A percentile compares a stretch with the other conserved stretches of the same genome.
phyloP scores from a whole-genome alignment of 2,797 vertebrate genomes.

The Ptychadena robeensis region DNA sequence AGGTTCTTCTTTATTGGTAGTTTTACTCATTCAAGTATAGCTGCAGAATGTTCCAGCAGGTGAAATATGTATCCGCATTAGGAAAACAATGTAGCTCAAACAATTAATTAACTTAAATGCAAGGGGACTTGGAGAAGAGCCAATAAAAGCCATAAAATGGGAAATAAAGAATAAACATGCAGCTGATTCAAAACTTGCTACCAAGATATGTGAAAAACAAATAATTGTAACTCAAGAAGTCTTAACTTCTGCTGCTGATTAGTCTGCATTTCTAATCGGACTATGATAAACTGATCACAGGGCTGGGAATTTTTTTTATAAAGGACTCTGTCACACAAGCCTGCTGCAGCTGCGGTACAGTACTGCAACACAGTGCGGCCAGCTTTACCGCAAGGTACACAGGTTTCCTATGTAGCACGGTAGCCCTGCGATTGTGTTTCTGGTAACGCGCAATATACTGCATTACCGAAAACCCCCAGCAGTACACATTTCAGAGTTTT shows the following conservation, averaged over 20 bases:
- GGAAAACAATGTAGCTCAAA: constrained; percentile 9
- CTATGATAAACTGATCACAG: too few species aligned
- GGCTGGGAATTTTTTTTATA: too few species aligned
- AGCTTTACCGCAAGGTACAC: too few species aligned
- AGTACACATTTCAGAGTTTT: too few species aligned
- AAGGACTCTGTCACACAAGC: too few species aligned
- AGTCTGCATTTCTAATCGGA: too few species aligned
- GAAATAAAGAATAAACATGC: neutral
- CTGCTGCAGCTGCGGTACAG: too few species aligned
- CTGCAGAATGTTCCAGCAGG: neutral
- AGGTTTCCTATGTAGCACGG: too few species aligned
- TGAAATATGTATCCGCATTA: neutral
- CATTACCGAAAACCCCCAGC: too few species aligned
- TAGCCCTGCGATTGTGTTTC: too few species aligned
- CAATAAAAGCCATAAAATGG: neutral
- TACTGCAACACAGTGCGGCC: too few species aligned
- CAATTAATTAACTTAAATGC: neutral
- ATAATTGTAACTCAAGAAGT: neutral
- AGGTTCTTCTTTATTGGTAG: neutral
- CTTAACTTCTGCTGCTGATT: neutral
- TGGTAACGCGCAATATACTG: too few species aligned
- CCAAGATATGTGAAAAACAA: neutral
- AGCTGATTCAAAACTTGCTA: neutral
- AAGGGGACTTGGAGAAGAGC: neutral
- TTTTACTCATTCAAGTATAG: constrained; percentile 10